Base-by-base conservation (phyloP, 37 sponge, comb jelly and placozoan species). In the Corticium candelabrum region DNA sequence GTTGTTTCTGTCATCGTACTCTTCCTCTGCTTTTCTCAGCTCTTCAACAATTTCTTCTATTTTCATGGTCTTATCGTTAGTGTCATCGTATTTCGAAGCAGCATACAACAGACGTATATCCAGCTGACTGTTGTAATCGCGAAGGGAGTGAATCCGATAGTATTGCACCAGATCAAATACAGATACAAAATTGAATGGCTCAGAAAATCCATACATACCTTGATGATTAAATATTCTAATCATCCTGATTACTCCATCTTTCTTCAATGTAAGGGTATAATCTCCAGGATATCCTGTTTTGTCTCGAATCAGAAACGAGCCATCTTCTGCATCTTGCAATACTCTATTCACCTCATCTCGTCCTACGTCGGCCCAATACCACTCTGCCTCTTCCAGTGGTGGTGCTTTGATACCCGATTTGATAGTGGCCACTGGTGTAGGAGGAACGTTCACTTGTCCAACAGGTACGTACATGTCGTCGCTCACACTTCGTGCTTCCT, bases 241-340 rank as follows among this genome's bases (percentile, higher is more conserved):
- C 32, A 91, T 87, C 69, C 85, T 86, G 88, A 89, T 91, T 36
- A 75, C 67, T 11, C 92, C 96, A 2, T 84, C 93, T 37, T 85
- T 95, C 37, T 84, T 69, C 32, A 96, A 85, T 3, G 94, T 89
- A 38, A 96, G 90, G 5, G 96, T 96, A 82, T 89, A 96, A 68
- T 90, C 89, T 0, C 96, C 96, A 0, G 74, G 80, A 2, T 43
- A 56, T 29, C 84, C 73, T 35, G 77, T 74, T 2, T 91, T 89
- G 73, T 92, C 86, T 3, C 96, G 80, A 1, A 96, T 75, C 5
- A 96, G 90, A 80, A 89, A 96, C 34, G 96, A 81, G 5, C 96
- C 96, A 39, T 96, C 96, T 0, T 85, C 84, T 34, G 81, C 83
- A 39, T 91, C 89, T 30, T 81, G 68, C 1, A 96, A 77, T 71